Evolutionary conservation across 2,888 invertebrate species (phyloP), one percentile per base, ranked within the genome.

Genomic region (Ganaspis brasiliensis): DNA sequence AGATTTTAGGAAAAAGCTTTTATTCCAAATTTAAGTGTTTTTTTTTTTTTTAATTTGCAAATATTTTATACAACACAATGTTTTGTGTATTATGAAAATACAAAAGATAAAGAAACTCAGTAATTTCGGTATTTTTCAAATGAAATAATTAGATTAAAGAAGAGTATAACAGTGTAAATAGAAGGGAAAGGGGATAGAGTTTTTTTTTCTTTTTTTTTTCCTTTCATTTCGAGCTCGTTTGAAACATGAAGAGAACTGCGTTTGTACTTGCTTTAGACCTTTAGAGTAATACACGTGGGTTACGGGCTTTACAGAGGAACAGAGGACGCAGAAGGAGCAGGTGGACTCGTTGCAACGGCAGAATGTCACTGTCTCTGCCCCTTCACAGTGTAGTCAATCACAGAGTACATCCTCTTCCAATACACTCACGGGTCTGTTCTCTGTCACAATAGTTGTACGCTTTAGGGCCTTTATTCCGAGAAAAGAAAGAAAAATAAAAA

Each of bases 271-370:
- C 16, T 67, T 67, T 67, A 67, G 63, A 63, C 6, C 1, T 63
- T 63, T 63, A 63, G 67, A 67, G 81, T 89, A 87, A 88, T 83
- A 87, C 83, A 83, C 84, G 79, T 89, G 88, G 88, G 88, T 89
- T 89, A 86, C 89, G 90, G 88, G 87, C 85, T 91, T 91, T 91
- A 86, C 91, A 91, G 91, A 91, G 86, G 91, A 91, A 87, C 90
- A 88, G 86, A 89, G 83, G 86, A 87, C 85, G 85, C 86, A 86
- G 86, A 87, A 91, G 90, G 91, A 91, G 83, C 89, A 90, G 84
- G 86, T 86, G 89, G 90, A 87, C 79, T 85, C 88, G 73, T 84
- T 89, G 86, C 87, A 87, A 86, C 88, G 91, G 84, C 89, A 89
- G 87, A 90, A 87, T 86, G 82, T 84, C 87, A 88, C 87, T 85